These are phyloP conservation scores for Plutella xylostella DNA, from an alignment of 2,888 invertebrate species.

Conservation along the genomic window DNA sequence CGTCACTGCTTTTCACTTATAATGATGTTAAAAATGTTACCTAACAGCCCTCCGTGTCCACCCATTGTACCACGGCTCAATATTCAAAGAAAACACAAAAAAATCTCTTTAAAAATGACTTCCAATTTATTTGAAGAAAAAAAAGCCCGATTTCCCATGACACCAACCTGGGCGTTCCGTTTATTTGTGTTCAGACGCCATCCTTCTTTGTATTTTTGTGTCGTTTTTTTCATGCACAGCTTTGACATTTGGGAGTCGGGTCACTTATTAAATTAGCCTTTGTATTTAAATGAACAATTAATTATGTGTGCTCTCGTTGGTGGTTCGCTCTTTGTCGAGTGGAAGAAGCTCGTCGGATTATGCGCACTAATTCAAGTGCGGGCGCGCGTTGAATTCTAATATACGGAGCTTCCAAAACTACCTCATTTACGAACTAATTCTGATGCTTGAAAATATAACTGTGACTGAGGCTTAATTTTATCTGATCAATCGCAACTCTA, in stretches of 20 bases:
- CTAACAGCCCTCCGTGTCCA: conserved; percentile 63
- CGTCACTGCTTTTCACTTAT: conserved; percentile 63
- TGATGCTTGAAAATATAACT: no score
- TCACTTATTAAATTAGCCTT: conserved; percentile 69
- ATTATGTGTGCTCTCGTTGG: conserved; percentile 31
- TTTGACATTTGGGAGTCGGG: conserved; percentile 62
- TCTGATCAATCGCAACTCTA: no score
- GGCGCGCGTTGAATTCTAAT: no score
- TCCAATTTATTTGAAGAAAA: conserved; percentile 64
- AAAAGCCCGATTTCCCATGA: conserved; percentile 59
- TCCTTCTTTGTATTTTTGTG: conserved; percentile 52
- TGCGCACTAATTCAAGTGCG: no score
- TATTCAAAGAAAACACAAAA: conserved; percentile 46
- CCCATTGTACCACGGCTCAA: conserved; percentile 59
- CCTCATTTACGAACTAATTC: no score
- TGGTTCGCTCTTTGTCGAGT: background rate
- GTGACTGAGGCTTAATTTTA: no score
- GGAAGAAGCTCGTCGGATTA: no score
- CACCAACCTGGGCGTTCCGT: conserved; percentile 52
- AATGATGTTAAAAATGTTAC: conserved; percentile 69
- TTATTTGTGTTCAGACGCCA: conserved; percentile 37
- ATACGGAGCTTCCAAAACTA: no score
- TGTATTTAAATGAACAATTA: conserved; percentile 67
- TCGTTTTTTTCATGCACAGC: conserved; percentile 55
- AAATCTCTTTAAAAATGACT: conserved; percentile 57